Evolutionary conservation across 2,113 vertebrate genomes (phyloP), one percentile per base, ranked within the genome.

Genomic region (Gymnocephalus cernua): DNA sequence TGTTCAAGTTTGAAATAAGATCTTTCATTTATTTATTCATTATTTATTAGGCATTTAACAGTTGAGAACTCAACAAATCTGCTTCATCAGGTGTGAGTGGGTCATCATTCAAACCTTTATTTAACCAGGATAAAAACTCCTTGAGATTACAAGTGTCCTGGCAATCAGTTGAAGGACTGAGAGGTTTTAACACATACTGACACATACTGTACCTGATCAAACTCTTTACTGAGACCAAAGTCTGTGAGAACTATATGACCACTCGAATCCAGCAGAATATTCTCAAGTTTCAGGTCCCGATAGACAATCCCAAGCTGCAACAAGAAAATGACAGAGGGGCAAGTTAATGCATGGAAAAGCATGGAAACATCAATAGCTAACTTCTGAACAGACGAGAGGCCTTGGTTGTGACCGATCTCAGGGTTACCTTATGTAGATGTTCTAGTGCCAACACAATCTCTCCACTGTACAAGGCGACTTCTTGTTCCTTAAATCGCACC

Each of bases 191-290:
- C 1, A 48, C 21, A 64, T 2, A 19, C 2, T 14, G 13, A 74
- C 7, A 95, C 95, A 95, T 89, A 64, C 38, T 35, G 29, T 80
- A 99, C 98, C 96, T 98, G 97, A 92, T 99, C 97, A 86, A 99
- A 99, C 89, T 99, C 98, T 93, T 99, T 99, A 95, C 98, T 99
- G 53, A 99, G 96, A 62, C 98, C 98, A 72, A 99, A 99, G 92
- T 99, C 98, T 87, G 98, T 99, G 87, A 99, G 95, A 83, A 99
- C 97, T 83, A 99, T 96, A 0, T 99, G 98, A 73, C 98, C 98
- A 74, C 92, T 95, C 89, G 96, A 97, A 95, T 99, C 98, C 15
- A 99, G 94, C 0, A 99, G 95, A 93, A 99, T 97, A 91, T 99
- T 99, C 91, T 99, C 98, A 89, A 99, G 97, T 93, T 99, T 99